Base-by-base conservation (phyloP, 2,888 invertebrate genomes). In the Taenaris catops region DNA sequence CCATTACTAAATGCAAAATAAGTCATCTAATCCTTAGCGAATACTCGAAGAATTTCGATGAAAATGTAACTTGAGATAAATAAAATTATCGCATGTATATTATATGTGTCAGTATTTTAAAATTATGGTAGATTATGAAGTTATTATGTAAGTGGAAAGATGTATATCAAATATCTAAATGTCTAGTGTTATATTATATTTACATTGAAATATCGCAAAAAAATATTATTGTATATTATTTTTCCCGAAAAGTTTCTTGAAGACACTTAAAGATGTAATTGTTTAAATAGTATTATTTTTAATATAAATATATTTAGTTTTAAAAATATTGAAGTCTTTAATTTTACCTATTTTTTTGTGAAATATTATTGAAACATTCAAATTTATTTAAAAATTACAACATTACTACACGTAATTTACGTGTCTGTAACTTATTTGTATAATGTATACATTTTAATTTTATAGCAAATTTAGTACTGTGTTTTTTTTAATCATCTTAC, bases 1-100 rank as follows among this genome's bases (percentile, higher is more conserved):
- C 8, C 19, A 35, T 31, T 49, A 39, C 12, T 7, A 38, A 34
- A 42, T 39, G 23, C 37, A 38, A 37, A 40, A 39, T 23, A 40
- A 23, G 26, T 18, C 1, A 27, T 14, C 7, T 26, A 31, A 32
- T 33, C 4, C 21, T 29, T 8, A 24, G 23, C 10, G 8, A 34
- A 7, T 16, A 7, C 11, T 8, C 10, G 11, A 17, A 25, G 18
- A 24, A 33, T 19, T n/a, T n/a, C n/a, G n/a, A n/a, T 34, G 2
- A 4, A 21, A 37, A 37, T 28, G 12, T 25, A 6, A 19, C 5
- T 25, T 25, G 2, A 16, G 25, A 33, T 25, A 28, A 34, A 11
- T 10, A 17, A 18, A 32, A 38, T 17, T 20, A 20, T 18, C 26
- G 27, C 31, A 28, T 38, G 31, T 41, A 26, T 18, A 38, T 14